A percentile compares a stretch with the other conserved stretches of the same genome.
Conservation (phyloP, 2,797 vertebrate genomes). For the Gymnoscopelus braueri region DNA sequence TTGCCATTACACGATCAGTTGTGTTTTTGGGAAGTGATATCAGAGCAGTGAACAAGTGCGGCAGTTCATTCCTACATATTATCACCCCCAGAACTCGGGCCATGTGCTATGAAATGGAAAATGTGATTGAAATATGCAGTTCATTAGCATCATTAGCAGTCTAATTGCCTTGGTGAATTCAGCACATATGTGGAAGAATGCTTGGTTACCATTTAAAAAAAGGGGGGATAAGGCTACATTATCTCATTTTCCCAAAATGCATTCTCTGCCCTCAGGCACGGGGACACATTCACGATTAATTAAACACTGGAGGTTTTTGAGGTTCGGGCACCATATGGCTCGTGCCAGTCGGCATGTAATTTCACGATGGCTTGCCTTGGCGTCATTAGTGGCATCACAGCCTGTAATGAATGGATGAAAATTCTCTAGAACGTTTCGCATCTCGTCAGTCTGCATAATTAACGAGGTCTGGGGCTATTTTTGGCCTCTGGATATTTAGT, state of each 20-base stretch:
- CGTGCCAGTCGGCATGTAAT: conserved; percentile 36
- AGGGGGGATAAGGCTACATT: background rate
- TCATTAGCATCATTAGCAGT: conserved; percentile 28
- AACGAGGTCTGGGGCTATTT: conserved; percentile 24
- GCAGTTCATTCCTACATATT: conserved; percentile 1
- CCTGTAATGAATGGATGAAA: conserved; percentile 44
- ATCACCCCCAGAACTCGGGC: background rate
- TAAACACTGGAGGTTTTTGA: conserved; percentile 37
- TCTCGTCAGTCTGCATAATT: conserved; percentile 43
- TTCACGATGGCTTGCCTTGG: conserved; percentile 48
- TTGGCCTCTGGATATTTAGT: conserved; percentile 15
- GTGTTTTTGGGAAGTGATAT: no score
- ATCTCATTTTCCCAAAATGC: conserved; percentile 39
- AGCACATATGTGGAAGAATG: conserved; percentile 23
- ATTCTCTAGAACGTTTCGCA: conserved; percentile 27
- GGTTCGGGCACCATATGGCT: conserved; percentile 44
- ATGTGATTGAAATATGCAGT: conserved; percentile 26
- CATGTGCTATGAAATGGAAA: conserved; percentile 3
- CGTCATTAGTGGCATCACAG: conserved; percentile 26
- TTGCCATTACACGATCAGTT: no score
- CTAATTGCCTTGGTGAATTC: conserved; percentile 30
- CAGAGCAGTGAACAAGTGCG: no score
- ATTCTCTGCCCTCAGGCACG: conserved; percentile 11
- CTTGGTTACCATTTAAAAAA: conserved; percentile 11
- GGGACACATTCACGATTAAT: conserved; percentile 55